Evolutionary conservation across 2,888 invertebrate genomes (phyloP).

Genomic region (Lasioglossum calceatum): DNA sequence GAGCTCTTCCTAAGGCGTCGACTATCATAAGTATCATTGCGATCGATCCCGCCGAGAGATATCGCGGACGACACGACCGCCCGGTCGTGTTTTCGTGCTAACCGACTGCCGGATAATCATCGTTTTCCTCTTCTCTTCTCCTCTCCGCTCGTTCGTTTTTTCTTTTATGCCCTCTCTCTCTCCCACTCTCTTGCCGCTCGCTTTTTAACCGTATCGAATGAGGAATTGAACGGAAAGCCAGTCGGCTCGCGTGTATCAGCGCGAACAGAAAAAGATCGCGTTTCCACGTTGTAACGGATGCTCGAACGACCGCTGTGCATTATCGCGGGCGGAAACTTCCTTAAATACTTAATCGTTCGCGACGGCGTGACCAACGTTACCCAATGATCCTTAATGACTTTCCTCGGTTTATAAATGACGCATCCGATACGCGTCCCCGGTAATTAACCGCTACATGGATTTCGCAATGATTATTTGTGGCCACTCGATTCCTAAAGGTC

Average conservation of each 20-base stretch:
- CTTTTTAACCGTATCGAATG: slow-evolving; percentile 1
- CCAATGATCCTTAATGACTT: slow-evolving; percentile 36
- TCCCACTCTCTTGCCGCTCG: background rate
- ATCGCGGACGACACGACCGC: slow-evolving; percentile 26
- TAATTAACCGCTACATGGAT: slow-evolving; percentile 38
- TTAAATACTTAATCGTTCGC: slow-evolving; percentile 41
- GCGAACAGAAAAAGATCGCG: background rate
- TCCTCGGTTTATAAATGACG: slow-evolving; percentile 31
- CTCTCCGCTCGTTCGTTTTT: background rate
- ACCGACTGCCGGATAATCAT: slow-evolving; percentile 45
- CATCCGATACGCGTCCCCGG: slow-evolving; percentile 31
- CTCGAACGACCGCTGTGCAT: background rate
- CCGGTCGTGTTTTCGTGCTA: slow-evolving; percentile 44
- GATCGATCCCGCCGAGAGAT: slow-evolving; percentile 49
- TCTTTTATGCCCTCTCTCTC: background rate
- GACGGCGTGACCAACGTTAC: background rate
- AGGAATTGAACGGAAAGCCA: slow-evolving; percentile 13
- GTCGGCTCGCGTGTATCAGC: slow-evolving; percentile 18
- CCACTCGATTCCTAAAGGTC: slow-evolving; percentile 49
- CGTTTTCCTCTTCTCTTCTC: background rate
- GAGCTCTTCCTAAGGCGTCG: slow-evolving; percentile 30
- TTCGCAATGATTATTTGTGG: slow-evolving; percentile 33
- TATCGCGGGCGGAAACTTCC: slow-evolving; percentile 21
- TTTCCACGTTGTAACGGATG: slow-evolving; percentile 16
- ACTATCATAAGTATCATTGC: slow-evolving; percentile 44